Evolutionary conservation across 2,113 vertebrate genomes (phyloP), one percentile per base, ranked within the genome.

Genomic region (Chamaetylas fuelleborni): DNA sequence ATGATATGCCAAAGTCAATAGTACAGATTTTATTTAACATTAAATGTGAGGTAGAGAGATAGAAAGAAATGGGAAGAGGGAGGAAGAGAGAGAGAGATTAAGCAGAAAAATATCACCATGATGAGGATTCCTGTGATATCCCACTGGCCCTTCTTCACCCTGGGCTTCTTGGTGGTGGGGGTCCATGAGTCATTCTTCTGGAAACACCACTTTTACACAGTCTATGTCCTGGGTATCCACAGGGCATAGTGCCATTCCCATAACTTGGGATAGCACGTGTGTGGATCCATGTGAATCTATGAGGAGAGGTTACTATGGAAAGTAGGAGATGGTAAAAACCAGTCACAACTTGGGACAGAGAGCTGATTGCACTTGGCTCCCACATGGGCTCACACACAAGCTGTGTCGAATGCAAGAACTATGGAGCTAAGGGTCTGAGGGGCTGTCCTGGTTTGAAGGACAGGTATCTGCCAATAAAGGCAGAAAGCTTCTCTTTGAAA

Each of bases 81-180:
- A 57, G 25, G 16, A 54, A 54, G 11, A 34, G 51, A 38, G 16
- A 54, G 17, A 42, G 25, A 48, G 11, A 43, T 58, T 31, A 43
- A 56, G 7, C 17, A 31, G 25, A 51, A 58, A 86, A 42, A 36
- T 18, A 31, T 18, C 17, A 50, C n/a, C 61, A 18, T 7, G 3
- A 9, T 20, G 5, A 50, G 17, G 25, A 34, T 50, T 42, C 19
- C 20, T 66, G 17, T 0, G 0, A 7, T 31, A 8, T 42, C 26
- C 31, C 0, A 0, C 53, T 77, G 45, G 6, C 22, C 18, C 26
- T 58, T 43, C 22, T 26, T 51, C 22, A 36, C 5, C 8, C 33
- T 33, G 26, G 3, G 43, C 22, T 31, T 58, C 25, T 33, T 67
- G 36, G 8, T 48, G 6, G 3, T 29, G 34, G 14, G 43, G 6